These are phyloP conservation scores for Henicopernis longicauda DNA, from an alignment of 2,113 vertebrate genomes.

Conservation along the genomic window DNA sequence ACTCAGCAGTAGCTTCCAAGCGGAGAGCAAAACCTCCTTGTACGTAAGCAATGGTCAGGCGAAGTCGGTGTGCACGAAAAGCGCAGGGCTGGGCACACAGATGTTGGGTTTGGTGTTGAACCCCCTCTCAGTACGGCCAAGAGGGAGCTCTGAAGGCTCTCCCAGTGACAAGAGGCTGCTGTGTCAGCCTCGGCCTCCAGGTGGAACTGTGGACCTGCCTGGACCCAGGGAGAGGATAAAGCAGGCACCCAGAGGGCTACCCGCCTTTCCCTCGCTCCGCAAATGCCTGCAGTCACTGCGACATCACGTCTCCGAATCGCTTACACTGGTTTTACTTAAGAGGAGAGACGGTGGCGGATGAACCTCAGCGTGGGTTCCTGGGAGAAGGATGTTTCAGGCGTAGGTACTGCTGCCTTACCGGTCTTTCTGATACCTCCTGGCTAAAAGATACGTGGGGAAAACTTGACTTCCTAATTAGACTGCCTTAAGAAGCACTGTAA, in stretches of 20 bases:
- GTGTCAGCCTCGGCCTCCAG: fast-evolving
- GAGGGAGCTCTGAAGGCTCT: fast-evolving
- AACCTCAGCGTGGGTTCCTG: background rate
- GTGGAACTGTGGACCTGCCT: background rate
- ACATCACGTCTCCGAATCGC: fast-evolving
- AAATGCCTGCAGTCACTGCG: background rate
- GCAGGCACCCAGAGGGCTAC: too few species aligned
- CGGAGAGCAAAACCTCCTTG: background rate
- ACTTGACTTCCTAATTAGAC: fast-evolving
- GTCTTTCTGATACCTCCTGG: fast-evolving
- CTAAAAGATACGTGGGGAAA: fast-evolving
- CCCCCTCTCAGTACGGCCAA: fast-evolving
- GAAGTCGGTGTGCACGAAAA: fast-evolving
- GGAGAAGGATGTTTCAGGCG: background rate
- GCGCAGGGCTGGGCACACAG: fast-evolving
- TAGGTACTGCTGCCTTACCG: background rate
- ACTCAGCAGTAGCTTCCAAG: background rate
- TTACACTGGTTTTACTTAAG: background rate
- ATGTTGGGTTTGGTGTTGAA: fast-evolving
- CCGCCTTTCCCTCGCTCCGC: fast-evolving
- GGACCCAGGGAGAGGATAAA: fast-evolving
- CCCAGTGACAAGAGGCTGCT: background rate
- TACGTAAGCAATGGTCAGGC: fast-evolving
- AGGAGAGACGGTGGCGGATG: too few species aligned
- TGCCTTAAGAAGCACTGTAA: background rate